Conservation (phyloP, 2,888 invertebrate species). For the Acronicta alni region DNA sequence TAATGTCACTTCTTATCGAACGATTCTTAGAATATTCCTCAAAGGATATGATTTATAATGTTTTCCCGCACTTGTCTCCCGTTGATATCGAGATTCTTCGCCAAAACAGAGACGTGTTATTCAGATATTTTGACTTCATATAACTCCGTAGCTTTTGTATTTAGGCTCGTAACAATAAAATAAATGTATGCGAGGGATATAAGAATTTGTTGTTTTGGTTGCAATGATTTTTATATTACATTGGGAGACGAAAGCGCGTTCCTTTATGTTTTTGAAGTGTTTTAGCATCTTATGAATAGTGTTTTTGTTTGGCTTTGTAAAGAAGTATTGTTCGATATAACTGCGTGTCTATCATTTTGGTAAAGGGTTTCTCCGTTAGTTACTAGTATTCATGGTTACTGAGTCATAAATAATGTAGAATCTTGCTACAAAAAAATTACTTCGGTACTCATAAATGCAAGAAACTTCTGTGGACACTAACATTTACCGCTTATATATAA, state of each 20-base stretch:
- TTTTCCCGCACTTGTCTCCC: conserved; percentile 61
- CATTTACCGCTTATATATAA: too few species aligned
- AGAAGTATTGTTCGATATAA: conserved; percentile 5
- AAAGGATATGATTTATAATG: conserved; percentile 71
- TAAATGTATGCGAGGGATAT: conserved; percentile 51
- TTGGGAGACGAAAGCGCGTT: conserved; percentile 37
- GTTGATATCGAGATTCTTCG: conserved; percentile 62
- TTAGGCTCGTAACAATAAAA: conserved; percentile 58
- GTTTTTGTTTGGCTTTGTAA: conserved; percentile 35
- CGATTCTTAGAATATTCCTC: conserved; percentile 55
- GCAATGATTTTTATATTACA: conserved; percentile 54
- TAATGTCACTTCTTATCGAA: conserved; percentile 40
- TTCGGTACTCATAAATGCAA: too few species aligned
- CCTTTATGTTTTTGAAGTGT: conserved; percentile 45
- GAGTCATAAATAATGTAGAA: conserved; percentile 13
- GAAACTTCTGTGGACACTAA: too few species aligned
- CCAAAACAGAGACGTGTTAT: conserved; percentile 59
- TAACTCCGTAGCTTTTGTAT: conserved; percentile 55
- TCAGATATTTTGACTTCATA: conserved; percentile 50
- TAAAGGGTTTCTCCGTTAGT: conserved; percentile 27
- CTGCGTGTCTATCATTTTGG: conserved; percentile 35
- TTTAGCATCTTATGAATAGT: conserved; percentile 35
- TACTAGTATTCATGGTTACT: conserved; percentile 26
- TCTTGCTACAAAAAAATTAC: background rate
- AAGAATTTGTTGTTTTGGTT: conserved; percentile 54